Conservation (phyloP, 92 coral and sea anemone species). For the Paramuricea clavata region DNA sequence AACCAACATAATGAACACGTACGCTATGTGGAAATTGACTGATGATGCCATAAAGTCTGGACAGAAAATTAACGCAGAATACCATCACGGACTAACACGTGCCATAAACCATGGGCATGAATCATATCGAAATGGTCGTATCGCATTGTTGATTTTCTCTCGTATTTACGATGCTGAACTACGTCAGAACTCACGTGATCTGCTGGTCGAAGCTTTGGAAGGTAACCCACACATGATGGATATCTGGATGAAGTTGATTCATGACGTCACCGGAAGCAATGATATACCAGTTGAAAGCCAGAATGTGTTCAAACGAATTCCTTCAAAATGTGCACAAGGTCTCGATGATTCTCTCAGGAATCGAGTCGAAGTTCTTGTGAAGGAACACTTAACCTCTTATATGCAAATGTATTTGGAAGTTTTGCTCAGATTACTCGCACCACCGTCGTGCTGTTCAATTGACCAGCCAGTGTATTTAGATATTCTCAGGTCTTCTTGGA, state of each 20-base stretch:
- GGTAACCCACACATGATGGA: slow-evolving; percentile 44
- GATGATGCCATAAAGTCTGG: not conserved
- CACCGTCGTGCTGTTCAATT: slow-evolving; percentile 32
- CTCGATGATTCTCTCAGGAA: not conserved
- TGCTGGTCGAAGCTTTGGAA: slow-evolving; percentile 15
- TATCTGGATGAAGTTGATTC: slow-evolving; percentile 44
- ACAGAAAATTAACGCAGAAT: slow-evolving; percentile 17
- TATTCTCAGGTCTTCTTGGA: not conserved
- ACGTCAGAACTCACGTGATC: slow-evolving; percentile 29
- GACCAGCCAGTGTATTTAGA: slow-evolving; percentile 26
- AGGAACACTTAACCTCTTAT: not conserved
- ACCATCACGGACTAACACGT: slow-evolving; percentile 29
- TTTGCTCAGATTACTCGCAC: slow-evolving; percentile 20
- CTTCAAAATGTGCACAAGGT: slow-evolving; percentile 10
- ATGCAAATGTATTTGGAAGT: slow-evolving; percentile 42
- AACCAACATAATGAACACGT: slow-evolving; percentile 38
- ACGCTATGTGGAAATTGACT: slow-evolving; percentile 8
- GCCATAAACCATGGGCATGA: slow-evolving; percentile 21
- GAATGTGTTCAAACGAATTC: slow-evolving; percentile 8
- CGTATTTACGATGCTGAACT: slow-evolving; percentile 22
- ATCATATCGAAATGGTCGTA: slow-evolving; percentile 39
- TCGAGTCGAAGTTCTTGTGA: not conserved
- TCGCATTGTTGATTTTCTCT: slow-evolving; percentile 27
- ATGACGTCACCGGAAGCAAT: slow-evolving; percentile 10
- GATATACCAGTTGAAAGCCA: slow-evolving; percentile 8